These are phyloP conservation scores for Parascotia fuliginaria DNA, from an alignment of 2,888 invertebrate species.

Conservation along the genomic window DNA sequence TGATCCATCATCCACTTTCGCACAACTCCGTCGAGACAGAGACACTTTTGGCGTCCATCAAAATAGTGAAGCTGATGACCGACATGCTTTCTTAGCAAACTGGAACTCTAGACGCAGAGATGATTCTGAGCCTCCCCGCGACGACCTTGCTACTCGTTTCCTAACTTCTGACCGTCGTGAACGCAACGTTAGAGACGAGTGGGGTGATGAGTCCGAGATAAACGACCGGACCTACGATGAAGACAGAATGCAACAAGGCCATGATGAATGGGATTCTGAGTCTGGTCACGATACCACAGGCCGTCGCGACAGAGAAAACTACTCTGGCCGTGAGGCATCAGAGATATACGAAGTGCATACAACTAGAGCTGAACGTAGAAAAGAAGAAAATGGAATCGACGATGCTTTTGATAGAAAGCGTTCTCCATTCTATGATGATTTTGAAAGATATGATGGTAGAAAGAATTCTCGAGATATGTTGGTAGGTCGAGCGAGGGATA, in stretches of 20 bases:
- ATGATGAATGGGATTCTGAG: conserved; percentile 82
- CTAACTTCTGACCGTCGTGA: conserved; percentile 74
- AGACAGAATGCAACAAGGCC: conserved; percentile 61
- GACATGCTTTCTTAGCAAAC: conserved; percentile 81
- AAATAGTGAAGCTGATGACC: conserved; percentile 85
- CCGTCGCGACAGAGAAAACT: conserved; percentile 69
- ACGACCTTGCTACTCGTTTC: conserved; percentile 77
- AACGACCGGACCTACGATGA: conserved; percentile 62
- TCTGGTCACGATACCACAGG: conserved; percentile 68
- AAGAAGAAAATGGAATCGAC: conserved; percentile 71
- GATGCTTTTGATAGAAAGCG: conserved; percentile 71
- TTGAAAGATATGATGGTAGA: conserved; percentile 77
- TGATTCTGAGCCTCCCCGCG: conserved; percentile 69
- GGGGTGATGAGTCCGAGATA: conserved; percentile 76
- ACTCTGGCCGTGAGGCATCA: conserved; percentile 75
- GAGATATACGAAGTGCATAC: conserved; percentile 81
- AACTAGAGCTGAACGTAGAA: conserved; percentile 64
- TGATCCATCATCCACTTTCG: conserved; percentile 85
- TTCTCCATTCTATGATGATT: conserved; percentile 76
- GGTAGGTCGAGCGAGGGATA: conserved; percentile 76
- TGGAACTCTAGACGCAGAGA: conserved; percentile 80
- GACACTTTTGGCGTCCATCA: conserved; percentile 91
- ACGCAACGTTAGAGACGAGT: conserved; percentile 65
- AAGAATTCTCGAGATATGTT: conserved; percentile 83
- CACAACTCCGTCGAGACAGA: conserved; percentile 89